A percentile compares a stretch with the other conserved stretches of the same genome.
These are phyloP conservation scores for Nasua narica DNA, from an alignment of 2,797 vertebrate species.

Conservation along the genomic window DNA sequence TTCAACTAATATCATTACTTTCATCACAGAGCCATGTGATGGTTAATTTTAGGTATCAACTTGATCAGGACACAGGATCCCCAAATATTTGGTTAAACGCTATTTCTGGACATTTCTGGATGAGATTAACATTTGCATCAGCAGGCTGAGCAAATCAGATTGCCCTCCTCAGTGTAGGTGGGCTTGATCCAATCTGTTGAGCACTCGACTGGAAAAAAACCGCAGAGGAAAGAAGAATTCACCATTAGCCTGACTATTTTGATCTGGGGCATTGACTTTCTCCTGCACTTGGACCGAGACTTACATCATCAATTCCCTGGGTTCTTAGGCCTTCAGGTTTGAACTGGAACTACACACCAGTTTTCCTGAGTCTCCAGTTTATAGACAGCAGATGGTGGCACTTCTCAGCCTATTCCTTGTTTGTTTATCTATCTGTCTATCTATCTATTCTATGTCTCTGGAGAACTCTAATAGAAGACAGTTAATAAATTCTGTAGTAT, in stretches of 20 bases:
- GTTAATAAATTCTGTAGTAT: background rate
- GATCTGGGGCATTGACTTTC: background rate
- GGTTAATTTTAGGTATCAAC: background rate
- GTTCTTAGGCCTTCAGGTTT: background rate
- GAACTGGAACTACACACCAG: background rate
- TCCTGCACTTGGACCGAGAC: background rate
- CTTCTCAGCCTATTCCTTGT: background rate
- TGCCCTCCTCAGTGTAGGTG: background rate
- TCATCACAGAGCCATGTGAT: background rate
- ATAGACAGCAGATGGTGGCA: background rate
- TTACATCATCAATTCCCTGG: background rate
- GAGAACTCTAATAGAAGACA: background rate
- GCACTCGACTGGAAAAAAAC: background rate
- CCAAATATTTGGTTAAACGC: background rate
- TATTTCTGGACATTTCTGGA: background rate
- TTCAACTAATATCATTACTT: conserved; percentile 5
- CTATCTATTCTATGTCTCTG: background rate
- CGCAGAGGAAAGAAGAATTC: background rate
- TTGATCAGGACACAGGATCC: background rate
- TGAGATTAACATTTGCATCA: background rate
- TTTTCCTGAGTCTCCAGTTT: background rate
- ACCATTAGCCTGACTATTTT: background rate
- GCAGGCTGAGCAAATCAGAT: background rate
- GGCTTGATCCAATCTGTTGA: background rate
- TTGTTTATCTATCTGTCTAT: background rate